Conservation (phyloP, 2,888 invertebrate species). For the Orchestes rusci region DNA sequence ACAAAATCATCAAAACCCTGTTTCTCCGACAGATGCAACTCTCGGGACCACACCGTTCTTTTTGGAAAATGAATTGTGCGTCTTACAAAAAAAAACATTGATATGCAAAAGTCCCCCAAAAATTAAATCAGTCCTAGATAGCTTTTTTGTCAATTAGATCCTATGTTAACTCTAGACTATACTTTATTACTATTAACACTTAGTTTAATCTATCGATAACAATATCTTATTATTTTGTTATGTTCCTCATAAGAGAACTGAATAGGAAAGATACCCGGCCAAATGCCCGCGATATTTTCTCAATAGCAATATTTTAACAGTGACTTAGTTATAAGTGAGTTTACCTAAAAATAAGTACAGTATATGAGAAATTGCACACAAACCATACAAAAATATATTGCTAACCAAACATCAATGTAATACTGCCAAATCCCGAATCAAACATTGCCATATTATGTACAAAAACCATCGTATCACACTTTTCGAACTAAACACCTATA, state of each 20-base stretch:
- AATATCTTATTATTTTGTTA: constrained; percentile 36
- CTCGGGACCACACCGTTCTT: no score
- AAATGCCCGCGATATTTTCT: no score
- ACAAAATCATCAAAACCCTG: no score
- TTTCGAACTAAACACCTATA: background rate
- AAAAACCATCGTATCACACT: background rate
- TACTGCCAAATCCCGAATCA: no score
- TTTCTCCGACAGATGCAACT: no score
- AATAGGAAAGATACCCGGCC: background rate
- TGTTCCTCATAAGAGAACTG: background rate
- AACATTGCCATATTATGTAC: no score
- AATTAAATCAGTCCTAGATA: constrained; percentile 15
- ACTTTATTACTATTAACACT: constrained; percentile 50
- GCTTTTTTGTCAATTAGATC: constrained; percentile 3
- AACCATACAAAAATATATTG: constrained; percentile 1
- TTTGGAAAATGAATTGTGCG: no score
- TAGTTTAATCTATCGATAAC: constrained; percentile 44
- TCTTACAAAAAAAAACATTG: no score
- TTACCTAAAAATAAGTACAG: no score
- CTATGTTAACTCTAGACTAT: constrained; percentile 19
- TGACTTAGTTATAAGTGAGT: no score
- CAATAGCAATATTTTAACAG: no score
- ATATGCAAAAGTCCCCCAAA: constrained; percentile 19
- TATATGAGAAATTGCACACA: no score
- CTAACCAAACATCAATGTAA: background rate